Base-by-base conservation (phyloP, 2,113 vertebrate genomes). In the Corythornis vintsioides region DNA sequence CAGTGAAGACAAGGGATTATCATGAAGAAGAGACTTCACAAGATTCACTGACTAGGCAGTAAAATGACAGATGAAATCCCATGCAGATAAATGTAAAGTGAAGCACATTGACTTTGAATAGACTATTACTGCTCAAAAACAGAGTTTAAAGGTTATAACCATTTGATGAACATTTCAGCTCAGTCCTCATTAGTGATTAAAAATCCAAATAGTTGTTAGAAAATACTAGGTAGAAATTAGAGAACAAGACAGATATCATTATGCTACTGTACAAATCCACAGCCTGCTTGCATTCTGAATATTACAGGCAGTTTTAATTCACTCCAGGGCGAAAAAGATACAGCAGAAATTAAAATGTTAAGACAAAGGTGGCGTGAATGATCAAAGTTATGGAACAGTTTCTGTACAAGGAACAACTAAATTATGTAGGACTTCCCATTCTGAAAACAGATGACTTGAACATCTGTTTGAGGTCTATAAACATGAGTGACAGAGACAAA, bases 361-460 rank as follows among this genome's bases (percentile, higher is more conserved):
- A 66, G 71, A 87, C 82, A 72, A 76, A 59, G 17, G 78, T 7
- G 3, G 56, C 29, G 48, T 43, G 26, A 29, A 74, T 86, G 79
- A 96, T 92, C 92, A 91, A 92, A 94, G 85, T 73, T 59, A 80
- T 7, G 64, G 67, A 89, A 88, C 17, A 77, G n/a, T 43, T 91
- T 88, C 55, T 86, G 64, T 74, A 64, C 28, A 88, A 83, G 60
- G 64, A 89, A 73, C 31, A 71, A 71, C 47, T 86, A 77, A 92
- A 95, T 91, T 86, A 94, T 71, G 72, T 74, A 86, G 85, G 72
- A 86, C 31, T 85, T 40, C 65, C 55, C 53, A 79, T 66, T 85
- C 78, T 9, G 15, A 76, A 86, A 94, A 87, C 71, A 83, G 82
- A 85, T 89, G 82, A 94, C 50, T 89, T 55, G 57, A 85, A 83